Conservation (phyloP, 2,797 vertebrate species). For the Labeo calbasu region DNA sequence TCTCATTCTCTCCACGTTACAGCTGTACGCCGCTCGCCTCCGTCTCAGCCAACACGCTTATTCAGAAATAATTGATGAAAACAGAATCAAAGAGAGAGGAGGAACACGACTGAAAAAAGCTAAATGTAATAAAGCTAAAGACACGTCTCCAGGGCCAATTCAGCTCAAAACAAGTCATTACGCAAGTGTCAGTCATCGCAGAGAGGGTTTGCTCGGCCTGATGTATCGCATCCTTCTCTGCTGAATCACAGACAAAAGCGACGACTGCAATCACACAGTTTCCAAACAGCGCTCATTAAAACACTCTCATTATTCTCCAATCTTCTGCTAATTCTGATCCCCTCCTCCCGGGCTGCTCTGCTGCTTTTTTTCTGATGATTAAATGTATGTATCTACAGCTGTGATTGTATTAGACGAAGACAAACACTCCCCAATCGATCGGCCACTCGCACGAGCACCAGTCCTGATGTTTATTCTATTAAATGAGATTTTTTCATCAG, state of each 20-base stretch:
- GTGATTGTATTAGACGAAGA: neutral
- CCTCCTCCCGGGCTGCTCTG: neutral
- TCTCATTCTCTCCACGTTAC: neutral
- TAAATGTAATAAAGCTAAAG: slow-evolving; percentile 14
- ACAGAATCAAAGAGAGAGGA: neutral
- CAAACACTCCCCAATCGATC: slow-evolving; percentile 14
- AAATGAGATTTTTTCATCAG: slow-evolving; percentile 21
- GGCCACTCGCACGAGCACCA: neutral
- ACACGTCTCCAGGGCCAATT: neutral
- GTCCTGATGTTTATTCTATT: slow-evolving; percentile 31
- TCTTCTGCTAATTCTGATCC: neutral
- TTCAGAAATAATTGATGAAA: neutral
- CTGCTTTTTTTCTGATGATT: slow-evolving; percentile 9
- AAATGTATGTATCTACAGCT: slow-evolving; percentile 5
- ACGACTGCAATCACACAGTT: neutral
- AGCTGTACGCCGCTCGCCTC: neutral
- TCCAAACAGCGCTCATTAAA: slow-evolving; percentile 1
- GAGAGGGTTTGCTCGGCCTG: neutral
- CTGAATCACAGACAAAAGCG: neutral
- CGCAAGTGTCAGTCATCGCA: neutral
- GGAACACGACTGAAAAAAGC: neutral
- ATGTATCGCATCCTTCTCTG: neutral
- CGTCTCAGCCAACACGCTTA: neutral
- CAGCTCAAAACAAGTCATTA: neutral
- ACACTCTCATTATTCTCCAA: slow-evolving; percentile 15